Percentiles rank a stretch among this genome's conserved stretches.
These are phyloP conservation scores for Aldabrachelys gigantea DNA, from an alignment of 2,113 vertebrate species.

Conservation along the genomic window DNA sequence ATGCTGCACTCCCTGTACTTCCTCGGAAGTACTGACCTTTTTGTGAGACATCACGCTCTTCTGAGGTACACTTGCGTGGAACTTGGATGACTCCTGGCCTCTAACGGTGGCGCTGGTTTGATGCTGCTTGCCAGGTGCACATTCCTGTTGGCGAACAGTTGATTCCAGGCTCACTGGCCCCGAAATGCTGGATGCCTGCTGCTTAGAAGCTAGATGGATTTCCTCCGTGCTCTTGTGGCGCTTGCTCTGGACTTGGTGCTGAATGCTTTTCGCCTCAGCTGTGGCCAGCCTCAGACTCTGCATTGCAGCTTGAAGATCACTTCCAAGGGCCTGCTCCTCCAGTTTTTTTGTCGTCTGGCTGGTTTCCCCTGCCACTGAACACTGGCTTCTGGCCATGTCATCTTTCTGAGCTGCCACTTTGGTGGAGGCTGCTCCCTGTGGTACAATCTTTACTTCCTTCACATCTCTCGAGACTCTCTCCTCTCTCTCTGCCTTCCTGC, in stretches of 20 bases:
- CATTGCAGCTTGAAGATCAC: slow-evolving; percentile 83
- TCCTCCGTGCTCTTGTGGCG: slow-evolving; percentile 61
- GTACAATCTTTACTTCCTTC: slow-evolving; percentile 63
- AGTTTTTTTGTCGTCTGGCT: background rate
- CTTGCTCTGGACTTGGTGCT: slow-evolving; percentile 80
- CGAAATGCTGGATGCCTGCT: slow-evolving; percentile 26
- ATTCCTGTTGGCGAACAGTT: background rate
- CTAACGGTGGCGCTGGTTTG: slow-evolving; percentile 44
- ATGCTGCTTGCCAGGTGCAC: slow-evolving; percentile 15
- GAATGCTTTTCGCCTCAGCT: slow-evolving; percentile 82
- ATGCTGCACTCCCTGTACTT: slow-evolving; percentile 72
- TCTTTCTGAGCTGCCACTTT: slow-evolving; percentile 15
- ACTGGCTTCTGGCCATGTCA: slow-evolving; percentile 8
- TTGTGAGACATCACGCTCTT: slow-evolving; percentile 75
- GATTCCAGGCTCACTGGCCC: slow-evolving; percentile 39
- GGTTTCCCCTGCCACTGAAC: background rate
- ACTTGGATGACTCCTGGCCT: slow-evolving; percentile 67
- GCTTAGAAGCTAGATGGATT: slow-evolving; percentile 29
- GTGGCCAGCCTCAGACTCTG: slow-evolving; percentile 81
- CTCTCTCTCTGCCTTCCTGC: slow-evolving; percentile 77
- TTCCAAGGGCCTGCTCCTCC: slow-evolving; percentile 39
- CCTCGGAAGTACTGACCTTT: slow-evolving; percentile 94
- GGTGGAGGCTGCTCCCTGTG: background rate
- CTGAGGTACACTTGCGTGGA: slow-evolving; percentile 71
- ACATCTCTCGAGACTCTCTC: slow-evolving; percentile 62